These are phyloP conservation scores for Macrosiphum euphorbiae DNA, from an alignment of 2,888 invertebrate species.

Conservation along the genomic window DNA sequence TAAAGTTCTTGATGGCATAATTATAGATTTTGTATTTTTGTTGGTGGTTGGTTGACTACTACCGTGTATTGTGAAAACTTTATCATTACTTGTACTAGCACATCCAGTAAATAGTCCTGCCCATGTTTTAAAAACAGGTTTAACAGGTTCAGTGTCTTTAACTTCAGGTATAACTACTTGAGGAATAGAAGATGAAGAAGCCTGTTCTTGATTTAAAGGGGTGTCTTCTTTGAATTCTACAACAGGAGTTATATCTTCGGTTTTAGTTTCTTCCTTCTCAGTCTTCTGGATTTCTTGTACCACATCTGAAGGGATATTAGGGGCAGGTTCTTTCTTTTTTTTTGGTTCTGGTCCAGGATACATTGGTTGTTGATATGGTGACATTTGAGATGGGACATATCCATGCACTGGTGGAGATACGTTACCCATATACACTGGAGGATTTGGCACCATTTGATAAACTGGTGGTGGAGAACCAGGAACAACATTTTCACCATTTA, in stretches of 20 bases:
- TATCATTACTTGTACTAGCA: slow-evolving; percentile 45
- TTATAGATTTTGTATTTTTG: slow-evolving; percentile 23
- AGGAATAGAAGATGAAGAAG: neutral
- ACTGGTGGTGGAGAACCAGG: slow-evolving; percentile 60
- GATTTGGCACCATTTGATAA: slow-evolving; percentile 62
- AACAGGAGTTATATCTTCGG: neutral
- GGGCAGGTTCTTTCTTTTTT: slow-evolving; percentile 44
- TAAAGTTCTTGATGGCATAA: slow-evolving; percentile 59
- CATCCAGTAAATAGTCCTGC: slow-evolving; percentile 59
- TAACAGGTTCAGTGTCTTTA: slow-evolving; percentile 32
- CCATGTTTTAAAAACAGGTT: slow-evolving; percentile 62
- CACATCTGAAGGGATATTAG: slow-evolving; percentile 25
- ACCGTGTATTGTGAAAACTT: slow-evolving; percentile 61
- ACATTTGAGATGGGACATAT: slow-evolving; percentile 60
- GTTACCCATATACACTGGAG: slow-evolving; percentile 57
- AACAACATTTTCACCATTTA: slow-evolving; percentile 63
- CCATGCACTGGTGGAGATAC: slow-evolving; percentile 59
- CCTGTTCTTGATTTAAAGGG: neutral
- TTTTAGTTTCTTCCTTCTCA: slow-evolving; percentile 6
- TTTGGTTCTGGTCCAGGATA: slow-evolving; percentile 62
- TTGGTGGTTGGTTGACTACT: slow-evolving; percentile 50
- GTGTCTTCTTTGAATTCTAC: slow-evolving; percentile 20
- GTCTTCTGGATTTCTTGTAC: slow-evolving; percentile 11
- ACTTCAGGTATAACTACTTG: slow-evolving; percentile 43
- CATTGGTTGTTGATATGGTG: slow-evolving; percentile 59